These are phyloP conservation scores for Dicycla oo DNA, from an alignment of 2,888 invertebrate species.

Conservation along the genomic window DNA sequence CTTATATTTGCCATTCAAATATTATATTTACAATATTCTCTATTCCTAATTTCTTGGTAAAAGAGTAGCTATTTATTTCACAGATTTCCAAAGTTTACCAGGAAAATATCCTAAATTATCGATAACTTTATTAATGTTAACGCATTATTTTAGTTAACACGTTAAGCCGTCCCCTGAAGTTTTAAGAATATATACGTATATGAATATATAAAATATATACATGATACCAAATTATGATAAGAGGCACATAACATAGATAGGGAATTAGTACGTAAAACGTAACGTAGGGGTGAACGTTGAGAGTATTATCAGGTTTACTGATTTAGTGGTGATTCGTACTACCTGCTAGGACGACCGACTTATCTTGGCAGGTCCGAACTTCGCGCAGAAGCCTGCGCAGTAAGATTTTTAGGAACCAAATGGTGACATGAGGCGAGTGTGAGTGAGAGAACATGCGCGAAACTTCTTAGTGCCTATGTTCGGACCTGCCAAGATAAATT, in stretches of 20 bases:
- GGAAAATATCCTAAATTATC: slow-evolving; percentile 59
- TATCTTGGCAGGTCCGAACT: too few species aligned
- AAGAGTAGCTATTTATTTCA: slow-evolving; percentile 36
- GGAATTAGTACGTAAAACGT: slow-evolving; percentile 66
- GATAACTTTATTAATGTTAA: slow-evolving; percentile 68
- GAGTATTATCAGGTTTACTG: slow-evolving; percentile 29
- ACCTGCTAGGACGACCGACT: slow-evolving; percentile 21
- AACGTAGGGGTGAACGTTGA: slow-evolving; percentile 46
- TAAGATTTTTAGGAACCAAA: too few species aligned
- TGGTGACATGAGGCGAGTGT: too few species aligned
- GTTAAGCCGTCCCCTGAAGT: slow-evolving; percentile 86
- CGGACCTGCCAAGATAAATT: too few species aligned
- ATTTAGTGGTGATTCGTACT: slow-evolving; percentile 28
- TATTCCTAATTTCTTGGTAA: slow-evolving; percentile 52
- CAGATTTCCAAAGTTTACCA: slow-evolving; percentile 42
- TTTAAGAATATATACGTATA: slow-evolving; percentile 80
- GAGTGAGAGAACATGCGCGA: too few species aligned
- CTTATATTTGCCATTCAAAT: slow-evolving; percentile 24
- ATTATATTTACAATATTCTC: slow-evolving; percentile 58
- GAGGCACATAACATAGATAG: slow-evolving; percentile 64
- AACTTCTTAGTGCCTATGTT: too few species aligned
- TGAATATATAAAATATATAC: slow-evolving; percentile 68
- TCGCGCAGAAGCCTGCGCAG: too few species aligned
- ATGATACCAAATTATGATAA: slow-evolving; percentile 64
- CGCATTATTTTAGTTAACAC: slow-evolving; percentile 77